Percentiles rank a stretch among this genome's conserved stretches.
phyloP scores from a whole-genome alignment of 1,140 invertebrate genomes.

The Whitmania pigra region DNA sequence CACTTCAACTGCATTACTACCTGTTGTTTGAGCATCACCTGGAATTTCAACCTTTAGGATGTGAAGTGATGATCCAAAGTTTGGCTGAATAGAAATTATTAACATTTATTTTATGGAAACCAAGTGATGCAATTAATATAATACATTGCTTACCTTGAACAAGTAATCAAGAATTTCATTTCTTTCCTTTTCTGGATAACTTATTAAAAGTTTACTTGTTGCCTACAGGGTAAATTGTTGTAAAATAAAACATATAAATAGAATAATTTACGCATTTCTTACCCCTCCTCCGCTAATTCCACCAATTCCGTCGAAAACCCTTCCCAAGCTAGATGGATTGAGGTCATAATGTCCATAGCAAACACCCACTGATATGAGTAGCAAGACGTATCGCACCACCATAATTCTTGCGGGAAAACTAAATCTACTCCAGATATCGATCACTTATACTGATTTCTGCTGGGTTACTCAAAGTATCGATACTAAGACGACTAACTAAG shows the following conservation, averaged over 20 bases:
- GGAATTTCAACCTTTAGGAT: constrained; percentile 42
- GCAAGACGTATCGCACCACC: too few relatives aligned
- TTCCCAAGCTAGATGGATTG: constrained; percentile 12
- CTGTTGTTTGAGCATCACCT: constrained; percentile 38
- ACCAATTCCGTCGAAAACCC: constrained; percentile 23
- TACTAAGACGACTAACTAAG: too few relatives aligned
- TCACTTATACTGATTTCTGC: too few relatives aligned
- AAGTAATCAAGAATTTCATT: constrained; percentile 40
- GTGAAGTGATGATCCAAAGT: constrained; percentile 39
- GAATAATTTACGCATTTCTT: too few relatives aligned
- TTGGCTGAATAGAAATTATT: constrained; percentile 31
- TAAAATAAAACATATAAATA: background rate
- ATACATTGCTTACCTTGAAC: constrained; percentile 39
- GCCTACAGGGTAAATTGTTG: constrained; percentile 33
- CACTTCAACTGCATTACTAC: too few relatives aligned
- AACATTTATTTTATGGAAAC: constrained; percentile 2
- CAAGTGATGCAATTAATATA: too few relatives aligned
- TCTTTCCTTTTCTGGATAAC: constrained; percentile 34
- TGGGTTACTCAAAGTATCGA: too few relatives aligned
- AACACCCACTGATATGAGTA: too few relatives aligned
- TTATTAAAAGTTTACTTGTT: constrained; percentile 39
- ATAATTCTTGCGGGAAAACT: too few relatives aligned
- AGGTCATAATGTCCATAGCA: background rate
- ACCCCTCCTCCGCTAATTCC: constrained; percentile 25
- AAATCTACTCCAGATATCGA: too few relatives aligned